phyloP scores from a whole-genome alignment of 2,797 vertebrate genomes.

The Adrianichthys oophorus region DNA sequence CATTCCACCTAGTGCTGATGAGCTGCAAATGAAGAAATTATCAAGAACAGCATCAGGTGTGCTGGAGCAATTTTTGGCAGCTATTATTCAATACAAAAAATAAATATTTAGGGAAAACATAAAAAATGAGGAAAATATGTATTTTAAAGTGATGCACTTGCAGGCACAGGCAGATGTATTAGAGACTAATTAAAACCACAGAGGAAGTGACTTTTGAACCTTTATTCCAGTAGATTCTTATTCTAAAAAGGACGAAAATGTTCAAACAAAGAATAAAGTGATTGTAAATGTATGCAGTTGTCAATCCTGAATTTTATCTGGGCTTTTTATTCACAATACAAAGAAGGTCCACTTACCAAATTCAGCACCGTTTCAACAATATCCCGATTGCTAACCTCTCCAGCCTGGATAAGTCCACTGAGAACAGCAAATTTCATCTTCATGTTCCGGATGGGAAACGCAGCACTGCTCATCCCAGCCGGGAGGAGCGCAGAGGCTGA shows the following conservation, averaged over 20 bases:
- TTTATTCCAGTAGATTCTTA: constrained; percentile 4
- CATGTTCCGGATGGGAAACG: constrained; percentile 92
- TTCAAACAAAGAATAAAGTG: too few species aligned
- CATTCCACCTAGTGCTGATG: neutral
- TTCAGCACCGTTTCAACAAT: constrained; percentile 95
- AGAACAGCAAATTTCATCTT: constrained; percentile 95
- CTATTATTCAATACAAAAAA: too few species aligned
- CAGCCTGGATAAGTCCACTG: constrained; percentile 88
- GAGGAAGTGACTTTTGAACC: constrained; percentile 21
- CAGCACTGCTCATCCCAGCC: constrained; percentile 79
- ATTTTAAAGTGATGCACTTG: neutral
- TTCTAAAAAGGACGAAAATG: too few species aligned
- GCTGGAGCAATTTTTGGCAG: constrained; percentile 1
- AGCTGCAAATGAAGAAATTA: neutral
- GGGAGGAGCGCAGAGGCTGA: constrained; percentile 69
- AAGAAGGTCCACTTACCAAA: constrained; percentile 82
- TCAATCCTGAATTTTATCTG: too few species aligned
- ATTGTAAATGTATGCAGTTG: too few species aligned
- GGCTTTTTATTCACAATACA: too few species aligned
- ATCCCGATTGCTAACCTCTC: constrained; percentile 91
- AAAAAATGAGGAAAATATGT: too few species aligned
- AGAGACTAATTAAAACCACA: constrained; percentile 8
- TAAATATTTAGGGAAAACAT: too few species aligned
- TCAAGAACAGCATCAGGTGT: neutral
- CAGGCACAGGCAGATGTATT: neutral